These are phyloP conservation scores for Delphinapterus leucas DNA, from an alignment of 2,113 vertebrate genomes.

Conservation along the genomic window DNA sequence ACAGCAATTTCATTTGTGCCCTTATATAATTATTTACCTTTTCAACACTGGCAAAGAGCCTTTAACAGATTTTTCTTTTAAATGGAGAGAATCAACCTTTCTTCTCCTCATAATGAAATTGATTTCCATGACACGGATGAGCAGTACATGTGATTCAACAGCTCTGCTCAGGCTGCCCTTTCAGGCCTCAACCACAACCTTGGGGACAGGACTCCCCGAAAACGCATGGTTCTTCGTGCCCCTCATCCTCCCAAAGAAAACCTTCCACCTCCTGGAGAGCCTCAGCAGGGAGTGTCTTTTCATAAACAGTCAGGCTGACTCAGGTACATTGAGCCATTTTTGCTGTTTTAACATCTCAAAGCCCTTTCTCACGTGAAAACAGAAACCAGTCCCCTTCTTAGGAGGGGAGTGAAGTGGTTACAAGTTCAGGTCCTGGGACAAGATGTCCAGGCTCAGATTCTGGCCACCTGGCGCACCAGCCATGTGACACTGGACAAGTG, in stretches of 20 bases:
- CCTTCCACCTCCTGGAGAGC: not conserved
- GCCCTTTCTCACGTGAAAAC: not conserved
- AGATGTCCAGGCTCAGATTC: not conserved
- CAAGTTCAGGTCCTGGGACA: not conserved
- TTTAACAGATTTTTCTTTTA: not conserved
- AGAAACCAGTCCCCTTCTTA: not conserved
- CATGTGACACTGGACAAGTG: fast-evolving
- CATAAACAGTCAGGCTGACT: not conserved
- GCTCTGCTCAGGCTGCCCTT: not conserved
- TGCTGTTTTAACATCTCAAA: not conserved
- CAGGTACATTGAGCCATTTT: not conserved
- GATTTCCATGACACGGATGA: not conserved
- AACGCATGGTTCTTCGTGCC: fast-evolving
- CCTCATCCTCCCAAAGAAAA: fast-evolving
- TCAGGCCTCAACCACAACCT: fast-evolving
- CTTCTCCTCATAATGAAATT: not conserved
- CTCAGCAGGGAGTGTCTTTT: not conserved
- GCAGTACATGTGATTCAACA: fast-evolving
- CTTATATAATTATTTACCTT: not conserved
- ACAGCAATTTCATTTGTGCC: not conserved
- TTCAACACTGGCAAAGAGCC: not conserved
- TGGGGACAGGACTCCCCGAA: not conserved
- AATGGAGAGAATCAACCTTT: not conserved
- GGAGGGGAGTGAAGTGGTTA: not conserved
- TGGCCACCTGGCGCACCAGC: too few relatives aligned